These are phyloP conservation scores for Maconellicoccus hirsutus DNA, from an alignment of 1,140 invertebrate species.

Conservation along the genomic window DNA sequence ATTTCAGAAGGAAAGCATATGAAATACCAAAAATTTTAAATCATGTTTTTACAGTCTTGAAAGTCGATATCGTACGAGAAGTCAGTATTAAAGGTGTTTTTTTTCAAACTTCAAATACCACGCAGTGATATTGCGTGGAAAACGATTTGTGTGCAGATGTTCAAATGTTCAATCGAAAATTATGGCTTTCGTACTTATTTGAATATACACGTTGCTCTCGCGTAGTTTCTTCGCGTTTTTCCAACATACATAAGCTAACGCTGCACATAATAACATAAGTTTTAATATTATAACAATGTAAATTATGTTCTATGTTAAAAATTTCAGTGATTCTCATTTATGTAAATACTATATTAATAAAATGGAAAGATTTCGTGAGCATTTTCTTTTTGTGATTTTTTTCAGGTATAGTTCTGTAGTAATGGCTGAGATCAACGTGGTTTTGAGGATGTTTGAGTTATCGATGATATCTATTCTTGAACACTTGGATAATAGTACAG, in stretches of 20 bases:
- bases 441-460: no score
- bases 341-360: slow-evolving; percentile 12
- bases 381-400: not conserved
- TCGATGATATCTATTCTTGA: no score
- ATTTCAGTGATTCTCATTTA: slow-evolving; percentile 16
- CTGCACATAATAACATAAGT: slow-evolving; percentile 21
- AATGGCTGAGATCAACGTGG: no score
- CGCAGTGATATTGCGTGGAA: no score
- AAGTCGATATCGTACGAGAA: no score
- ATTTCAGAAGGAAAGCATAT: not conserved
- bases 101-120: no score
- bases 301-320: not conserved
- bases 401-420: no score
- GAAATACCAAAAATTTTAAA: not conserved
- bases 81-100: no score
- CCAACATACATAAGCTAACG: not conserved
- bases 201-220: not conserved
- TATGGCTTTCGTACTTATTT: not conserved
- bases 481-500: no score
- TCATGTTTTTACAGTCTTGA: no score
- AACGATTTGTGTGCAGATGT: not conserved
- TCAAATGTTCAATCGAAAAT: not conserved
- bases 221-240: not conserved
- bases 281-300: slow-evolving; percentile 8
- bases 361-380: not conserved